These are phyloP conservation scores for Reinhardtius hippoglossoides DNA, from an alignment of 2,113 vertebrate genomes.

Conservation along the genomic window DNA sequence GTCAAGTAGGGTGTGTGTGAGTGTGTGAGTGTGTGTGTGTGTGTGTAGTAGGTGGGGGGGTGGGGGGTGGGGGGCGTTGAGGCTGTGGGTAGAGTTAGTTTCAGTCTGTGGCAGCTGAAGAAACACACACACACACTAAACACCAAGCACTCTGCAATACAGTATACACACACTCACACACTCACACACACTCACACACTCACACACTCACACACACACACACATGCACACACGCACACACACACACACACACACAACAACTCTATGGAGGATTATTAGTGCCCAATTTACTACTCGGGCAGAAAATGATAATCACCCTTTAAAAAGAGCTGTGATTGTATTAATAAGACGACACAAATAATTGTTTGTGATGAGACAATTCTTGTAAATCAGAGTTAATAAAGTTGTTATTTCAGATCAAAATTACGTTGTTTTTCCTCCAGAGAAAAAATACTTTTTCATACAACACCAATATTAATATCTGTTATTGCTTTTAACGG, in stretches of 20 bases:
- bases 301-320: no score
- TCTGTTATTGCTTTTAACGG: no score
- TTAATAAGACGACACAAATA: no score
- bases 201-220: no score
- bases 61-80: constrained; percentile 6
- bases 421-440: no score
- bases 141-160: constrained; percentile 8
- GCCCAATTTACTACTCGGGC: neutral
- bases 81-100: constrained; percentile 35
- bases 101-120: constrained; percentile 67
- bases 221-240: no score
- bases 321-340: no score
- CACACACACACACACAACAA: neutral
- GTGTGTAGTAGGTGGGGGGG: constrained; percentile 25
- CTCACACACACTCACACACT: neutral
- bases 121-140: constrained; percentile 50
- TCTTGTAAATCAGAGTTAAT: no score
- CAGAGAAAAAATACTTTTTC: no score
- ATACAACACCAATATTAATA: no score
- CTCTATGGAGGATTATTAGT: neutral
- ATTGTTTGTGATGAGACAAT: no score
- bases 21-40: constrained; percentile 40
- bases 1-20: constrained; percentile 42
- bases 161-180: constrained; percentile 9
- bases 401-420: no score